Base-by-base conservation (phyloP, 2,113 vertebrate species). In the Marmota flaviventris region DNA sequence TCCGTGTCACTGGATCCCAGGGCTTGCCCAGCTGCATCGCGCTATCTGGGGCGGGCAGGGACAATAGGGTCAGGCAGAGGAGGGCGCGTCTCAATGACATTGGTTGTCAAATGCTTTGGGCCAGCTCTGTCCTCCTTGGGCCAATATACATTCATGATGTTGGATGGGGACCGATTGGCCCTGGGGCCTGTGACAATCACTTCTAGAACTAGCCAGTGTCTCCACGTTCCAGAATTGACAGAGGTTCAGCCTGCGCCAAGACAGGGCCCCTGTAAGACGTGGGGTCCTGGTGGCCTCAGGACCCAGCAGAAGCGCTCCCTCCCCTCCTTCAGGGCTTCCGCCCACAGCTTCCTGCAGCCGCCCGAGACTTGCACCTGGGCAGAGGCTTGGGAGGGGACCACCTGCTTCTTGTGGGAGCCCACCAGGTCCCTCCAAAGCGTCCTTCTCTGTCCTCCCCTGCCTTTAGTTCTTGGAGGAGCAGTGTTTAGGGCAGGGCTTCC, bases 41-140 rank as follows among this genome's bases (percentile, higher is more conserved):
- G 1, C 0, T 34, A 1, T 3, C 20, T 29, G 17, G 61, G 65
- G 0, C 1, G 10, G 6, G 37, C 0, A 0, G 70, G 10, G 32
- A 4, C 27, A 27, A 2, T 4, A 67, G 16, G 56, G 39, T 8
- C 85, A 8, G 9, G 9, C 25, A 5, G 34, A 6, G 73, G 11
- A 37, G n/a, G 9, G 0, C 1, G 8, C 0, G 0, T 45, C 77
- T n/a, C 56, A 5, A 42, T 2, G 2, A 29, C 58, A 10, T 6
- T 24, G 27, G 5, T 8, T 14, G 63, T 32, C 18, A 14, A 8
- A 2, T 22, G 17, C 53, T 25, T 10, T 5, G 18, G 10, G 34
- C 1, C 0, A 32, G 11, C 61, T 29, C 75, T 18, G 10, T 32
- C 34, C 48, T 51, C 65, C 39, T 4, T 4, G 17, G 51, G 42